These are phyloP conservation scores for Anastrepha ludens DNA, from an alignment of 1,140 invertebrate species.

Conservation along the genomic window DNA sequence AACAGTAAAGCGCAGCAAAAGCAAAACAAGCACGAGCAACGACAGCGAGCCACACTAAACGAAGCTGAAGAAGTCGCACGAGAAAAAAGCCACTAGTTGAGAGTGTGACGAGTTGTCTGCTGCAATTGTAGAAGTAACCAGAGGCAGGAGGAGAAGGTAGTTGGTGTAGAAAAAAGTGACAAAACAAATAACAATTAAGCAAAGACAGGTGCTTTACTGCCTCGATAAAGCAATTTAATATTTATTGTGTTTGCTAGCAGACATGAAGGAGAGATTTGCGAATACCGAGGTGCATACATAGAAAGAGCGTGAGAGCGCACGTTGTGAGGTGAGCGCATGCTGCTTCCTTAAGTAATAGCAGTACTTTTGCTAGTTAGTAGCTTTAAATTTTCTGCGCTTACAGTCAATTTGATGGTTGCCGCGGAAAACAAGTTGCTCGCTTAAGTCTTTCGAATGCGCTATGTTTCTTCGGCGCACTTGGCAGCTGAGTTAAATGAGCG, in stretches of 20 bases:
- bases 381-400: background rate
- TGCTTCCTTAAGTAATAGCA: background rate
- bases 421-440: constrained; percentile 60
- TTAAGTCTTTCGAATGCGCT: constrained; percentile 64
- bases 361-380: background rate
- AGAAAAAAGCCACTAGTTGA: background rate
- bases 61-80: background rate
- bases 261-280: background rate
- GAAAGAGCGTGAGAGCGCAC: background rate
- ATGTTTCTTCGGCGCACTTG: background rate
- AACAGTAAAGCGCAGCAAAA: constrained; percentile 11
- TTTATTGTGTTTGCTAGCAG: background rate
- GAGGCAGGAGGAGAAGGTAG: no score
- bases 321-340: background rate
- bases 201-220: constrained; percentile 35
- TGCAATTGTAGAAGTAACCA: background rate
- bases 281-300: background rate
- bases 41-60: background rate
- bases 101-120: background rate
- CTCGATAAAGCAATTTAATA: background rate
- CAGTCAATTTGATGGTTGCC: constrained; percentile 10
- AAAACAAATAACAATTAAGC: constrained; percentile 19
- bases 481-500: constrained; percentile 20
- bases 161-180: background rate
- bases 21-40: constrained; percentile 9